Conservation (phyloP, 2,888 invertebrate genomes). For the Lasius fuliginosus region DNA sequence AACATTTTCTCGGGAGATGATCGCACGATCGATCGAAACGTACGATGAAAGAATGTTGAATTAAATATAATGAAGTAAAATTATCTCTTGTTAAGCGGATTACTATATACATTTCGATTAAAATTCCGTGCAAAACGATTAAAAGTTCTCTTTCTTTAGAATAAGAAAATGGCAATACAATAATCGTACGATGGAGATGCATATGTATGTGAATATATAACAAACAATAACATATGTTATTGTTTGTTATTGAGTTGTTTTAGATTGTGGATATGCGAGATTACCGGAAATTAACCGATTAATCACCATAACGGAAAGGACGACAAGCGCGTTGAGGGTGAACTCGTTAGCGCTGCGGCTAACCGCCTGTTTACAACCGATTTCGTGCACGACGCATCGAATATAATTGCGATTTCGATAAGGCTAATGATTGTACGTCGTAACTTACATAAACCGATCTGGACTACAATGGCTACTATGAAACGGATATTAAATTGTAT, state of each 20-base stretch:
- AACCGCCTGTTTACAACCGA: conserved; percentile 73
- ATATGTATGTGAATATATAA: no score
- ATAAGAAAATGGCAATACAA: neutral
- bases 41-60: neutral
- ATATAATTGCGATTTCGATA: conserved; percentile 64
- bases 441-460: conserved; percentile 33
- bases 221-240: no score
- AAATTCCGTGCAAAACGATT: neutral
- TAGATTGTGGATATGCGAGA: conserved; percentile 64
- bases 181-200: neutral
- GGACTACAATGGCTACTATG: neutral
- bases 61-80: conserved; percentile 16
- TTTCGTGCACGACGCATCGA: conserved; percentile 57
- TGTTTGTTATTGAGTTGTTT: neutral
- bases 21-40: neutral
- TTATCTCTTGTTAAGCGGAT: neutral
- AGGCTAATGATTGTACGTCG: conserved; percentile 62
- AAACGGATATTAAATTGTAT: neutral
- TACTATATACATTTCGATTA: neutral
- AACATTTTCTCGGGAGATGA: neutral
- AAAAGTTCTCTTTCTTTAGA: neutral
- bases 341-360: conserved; percentile 76
- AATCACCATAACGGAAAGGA: conserved; percentile 64
- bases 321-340: conserved; percentile 67
- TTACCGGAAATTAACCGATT: conserved; percentile 74